A percentile compares a stretch with the other conserved stretches of the same genome.
phyloP scores from a whole-genome alignment of 1,140 invertebrate genomes.

The Marisa cornuarietis region DNA sequence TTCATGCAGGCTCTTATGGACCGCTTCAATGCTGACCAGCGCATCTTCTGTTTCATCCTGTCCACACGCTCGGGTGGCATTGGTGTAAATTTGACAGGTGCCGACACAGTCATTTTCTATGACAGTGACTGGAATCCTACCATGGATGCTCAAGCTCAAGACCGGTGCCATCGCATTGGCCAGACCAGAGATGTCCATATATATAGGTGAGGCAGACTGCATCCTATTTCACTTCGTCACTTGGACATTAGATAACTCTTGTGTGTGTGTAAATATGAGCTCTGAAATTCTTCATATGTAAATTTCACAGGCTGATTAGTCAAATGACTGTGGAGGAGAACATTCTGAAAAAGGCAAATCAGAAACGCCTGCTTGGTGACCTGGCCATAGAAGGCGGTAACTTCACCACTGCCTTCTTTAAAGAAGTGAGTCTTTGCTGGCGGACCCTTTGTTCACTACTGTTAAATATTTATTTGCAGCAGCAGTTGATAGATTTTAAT shows the following conservation, averaged over 20 bases:
- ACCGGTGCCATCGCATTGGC: conserved; percentile 97
- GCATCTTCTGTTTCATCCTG: conserved; percentile 97
- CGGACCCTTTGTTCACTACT: not conserved
- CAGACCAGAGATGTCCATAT: conserved; percentile 99
- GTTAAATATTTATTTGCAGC: too few relatives aligned
- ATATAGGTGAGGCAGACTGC: conserved; percentile 74
- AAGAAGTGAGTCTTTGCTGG: conserved; percentile 75
- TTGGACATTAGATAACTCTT: not conserved
- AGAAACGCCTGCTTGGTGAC: conserved; percentile 95
- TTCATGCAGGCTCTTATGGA: conserved; percentile 87
- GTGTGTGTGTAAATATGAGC: not conserved
- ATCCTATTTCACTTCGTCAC: not conserved
- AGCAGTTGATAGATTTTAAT: too few relatives aligned
- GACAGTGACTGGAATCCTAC: conserved; percentile 99
- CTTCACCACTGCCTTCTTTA: conserved; percentile 98
- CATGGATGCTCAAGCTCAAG: conserved; percentile 99
- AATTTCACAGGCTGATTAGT: conserved; percentile 80
- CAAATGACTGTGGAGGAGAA: conserved; percentile 99
- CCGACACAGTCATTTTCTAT: conserved; percentile 99
- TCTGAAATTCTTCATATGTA: not conserved
- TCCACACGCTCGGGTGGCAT: conserved; percentile 98
- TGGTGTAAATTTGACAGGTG: conserved; percentile 98
- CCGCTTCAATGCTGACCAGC: conserved; percentile 92
- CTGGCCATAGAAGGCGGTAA: conserved; percentile 98
- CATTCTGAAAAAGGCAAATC: conserved; percentile 98